Evolutionary conservation across 2,113 vertebrate genomes (phyloP).

Genomic region (Hyperoodon ampullatus): DNA sequence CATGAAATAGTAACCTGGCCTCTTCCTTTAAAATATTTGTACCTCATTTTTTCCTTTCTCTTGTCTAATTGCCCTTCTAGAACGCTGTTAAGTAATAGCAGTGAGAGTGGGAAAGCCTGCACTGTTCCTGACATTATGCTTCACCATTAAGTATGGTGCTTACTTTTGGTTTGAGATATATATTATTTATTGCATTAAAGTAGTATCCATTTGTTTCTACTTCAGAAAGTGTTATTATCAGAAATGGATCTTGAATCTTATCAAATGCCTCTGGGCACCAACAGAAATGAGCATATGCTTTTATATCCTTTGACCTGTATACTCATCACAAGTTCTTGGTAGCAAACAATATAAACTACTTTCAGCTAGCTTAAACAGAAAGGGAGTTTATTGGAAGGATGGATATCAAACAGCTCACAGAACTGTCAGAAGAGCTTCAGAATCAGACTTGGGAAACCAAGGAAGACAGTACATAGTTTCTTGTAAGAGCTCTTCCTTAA

Average conservation of each 20-base stretch:
- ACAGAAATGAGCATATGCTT: background rate
- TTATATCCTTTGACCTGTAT: background rate
- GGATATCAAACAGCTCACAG: background rate
- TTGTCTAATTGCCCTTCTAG: conserved; percentile 32
- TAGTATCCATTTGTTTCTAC: conserved; percentile 62
- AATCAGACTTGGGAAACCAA: background rate
- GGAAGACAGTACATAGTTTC: background rate
- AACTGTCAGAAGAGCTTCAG: background rate
- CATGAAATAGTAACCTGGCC: background rate
- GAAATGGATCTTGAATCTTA: conserved; percentile 51
- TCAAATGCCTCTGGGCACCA: background rate
- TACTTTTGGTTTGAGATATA: conserved; percentile 59
- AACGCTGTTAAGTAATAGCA: background rate
- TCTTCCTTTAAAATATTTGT: background rate
- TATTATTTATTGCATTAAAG: conserved; percentile 77
- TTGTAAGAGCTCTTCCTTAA: background rate
- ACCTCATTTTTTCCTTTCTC: background rate
- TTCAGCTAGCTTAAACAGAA: background rate
- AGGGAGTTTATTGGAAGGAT: background rate
- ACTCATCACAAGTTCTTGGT: background rate
- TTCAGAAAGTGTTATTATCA: conserved; percentile 51
- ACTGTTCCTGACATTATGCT: background rate
- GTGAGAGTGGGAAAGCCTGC: background rate
- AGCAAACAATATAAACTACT: background rate
- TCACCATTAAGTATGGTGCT: conserved; percentile 48